These are phyloP conservation scores for Brachionus koreanus DNA, from an alignment of 1,140 invertebrate genomes.

Conservation along the genomic window DNA sequence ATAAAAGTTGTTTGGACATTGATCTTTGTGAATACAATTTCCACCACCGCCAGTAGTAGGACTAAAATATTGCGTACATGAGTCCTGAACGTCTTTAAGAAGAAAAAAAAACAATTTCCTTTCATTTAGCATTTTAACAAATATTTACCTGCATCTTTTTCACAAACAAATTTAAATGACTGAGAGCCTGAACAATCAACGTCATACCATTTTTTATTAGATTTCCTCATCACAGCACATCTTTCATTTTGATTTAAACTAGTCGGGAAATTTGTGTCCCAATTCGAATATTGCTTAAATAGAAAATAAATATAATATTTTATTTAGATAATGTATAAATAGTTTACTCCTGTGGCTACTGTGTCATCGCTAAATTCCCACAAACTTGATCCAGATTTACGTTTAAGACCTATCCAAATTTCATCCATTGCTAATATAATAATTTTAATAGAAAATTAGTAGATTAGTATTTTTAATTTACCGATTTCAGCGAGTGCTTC, in stretches of 20 bases:
- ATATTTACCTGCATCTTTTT: conserved; percentile 23
- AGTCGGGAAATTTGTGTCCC: conserved; percentile 23
- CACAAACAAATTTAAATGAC: conserved; percentile 25
- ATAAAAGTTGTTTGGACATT: conserved; percentile 37
- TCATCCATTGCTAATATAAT: not conserved
- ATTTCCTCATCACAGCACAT: conserved; percentile 16
- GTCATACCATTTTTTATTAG: conserved; percentile 22
- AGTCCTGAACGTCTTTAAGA: not conserved
- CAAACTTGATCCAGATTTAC: not conserved
- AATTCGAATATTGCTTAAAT: conserved; percentile 40
- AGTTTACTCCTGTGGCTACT: conserved; percentile 21
- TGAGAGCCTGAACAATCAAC: not conserved
- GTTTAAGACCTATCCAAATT: conserved; percentile 21
- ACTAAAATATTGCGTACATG: conserved; percentile 20
- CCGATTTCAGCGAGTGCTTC: not conserved
- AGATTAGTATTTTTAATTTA: too few species aligned
- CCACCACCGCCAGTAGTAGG: conserved; percentile 36
- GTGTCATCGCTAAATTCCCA: conserved; percentile 26
- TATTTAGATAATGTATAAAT: not conserved
- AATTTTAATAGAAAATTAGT: not conserved
- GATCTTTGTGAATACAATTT: conserved; percentile 41
- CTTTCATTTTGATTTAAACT: not conserved
- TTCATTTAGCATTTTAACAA: not conserved
- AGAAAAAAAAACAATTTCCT: not conserved
- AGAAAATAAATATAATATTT: not conserved